A percentile compares a stretch with the other conserved stretches of the same genome.
Evolutionary conservation across 1,140 invertebrate genomes (phyloP).

Genomic region (Saxidomus purpurata): DNA sequence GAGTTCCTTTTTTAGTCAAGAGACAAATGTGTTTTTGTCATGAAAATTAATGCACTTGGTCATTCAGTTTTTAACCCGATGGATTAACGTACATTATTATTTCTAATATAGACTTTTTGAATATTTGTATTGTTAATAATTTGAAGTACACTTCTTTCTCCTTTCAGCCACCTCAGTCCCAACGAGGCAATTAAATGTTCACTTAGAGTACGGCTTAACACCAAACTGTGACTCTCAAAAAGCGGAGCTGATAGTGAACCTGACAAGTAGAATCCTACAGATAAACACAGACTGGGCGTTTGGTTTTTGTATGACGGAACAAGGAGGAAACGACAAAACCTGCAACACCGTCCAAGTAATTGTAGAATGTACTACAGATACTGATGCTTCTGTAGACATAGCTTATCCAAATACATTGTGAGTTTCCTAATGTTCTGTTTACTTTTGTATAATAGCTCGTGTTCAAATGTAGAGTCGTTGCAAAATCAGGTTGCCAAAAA

Average conservation of each 20-base stretch:
- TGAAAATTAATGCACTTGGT: too few relatives aligned
- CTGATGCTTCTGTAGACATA: background rate
- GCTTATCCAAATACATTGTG: background rate
- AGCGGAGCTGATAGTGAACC: background rate
- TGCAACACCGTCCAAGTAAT: background rate
- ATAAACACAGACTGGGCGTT: background rate
- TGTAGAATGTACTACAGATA: background rate
- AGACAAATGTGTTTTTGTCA: too few relatives aligned
- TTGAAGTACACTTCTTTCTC: background rate
- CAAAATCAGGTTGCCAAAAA: too few relatives aligned
- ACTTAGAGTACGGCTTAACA: background rate
- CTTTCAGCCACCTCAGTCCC: background rate
- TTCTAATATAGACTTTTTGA: too few relatives aligned
- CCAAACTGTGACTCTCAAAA: background rate
- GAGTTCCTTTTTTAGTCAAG: too few relatives aligned
- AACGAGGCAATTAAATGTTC: background rate
- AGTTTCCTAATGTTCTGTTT: background rate
- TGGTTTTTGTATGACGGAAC: conserved; percentile 3
- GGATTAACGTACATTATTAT: too few relatives aligned
- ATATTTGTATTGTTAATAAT: too few relatives aligned
- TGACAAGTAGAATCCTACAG: background rate
- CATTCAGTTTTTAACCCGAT: too few relatives aligned
- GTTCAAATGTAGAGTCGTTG: too few relatives aligned
- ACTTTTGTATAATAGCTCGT: too few relatives aligned
- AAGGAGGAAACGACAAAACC: background rate